Evolutionary conservation across 2,113 vertebrate species (phyloP).

Genomic region (Cyanoderma ruficeps): DNA sequence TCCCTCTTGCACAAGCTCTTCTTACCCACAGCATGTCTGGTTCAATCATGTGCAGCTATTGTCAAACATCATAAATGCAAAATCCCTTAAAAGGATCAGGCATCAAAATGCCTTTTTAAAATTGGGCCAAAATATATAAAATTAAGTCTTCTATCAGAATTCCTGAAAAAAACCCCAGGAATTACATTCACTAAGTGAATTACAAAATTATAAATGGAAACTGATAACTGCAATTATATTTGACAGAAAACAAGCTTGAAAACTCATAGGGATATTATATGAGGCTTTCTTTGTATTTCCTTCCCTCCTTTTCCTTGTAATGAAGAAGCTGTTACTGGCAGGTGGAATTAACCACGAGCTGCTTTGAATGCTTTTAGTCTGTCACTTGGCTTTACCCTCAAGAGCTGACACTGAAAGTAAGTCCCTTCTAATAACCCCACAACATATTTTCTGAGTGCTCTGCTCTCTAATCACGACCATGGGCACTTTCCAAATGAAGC

Average conservation of each 20-base stretch:
- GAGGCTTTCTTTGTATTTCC: neutral
- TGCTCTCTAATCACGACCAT: neutral
- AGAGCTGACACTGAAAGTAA: conserved; percentile 73
- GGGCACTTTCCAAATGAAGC: neutral
- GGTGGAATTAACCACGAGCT: conserved; percentile 74
- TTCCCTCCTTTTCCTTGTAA: conserved; percentile 23
- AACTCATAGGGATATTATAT: neutral
- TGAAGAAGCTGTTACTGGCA: conserved; percentile 65
- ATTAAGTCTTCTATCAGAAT: neutral
- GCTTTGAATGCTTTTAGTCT: conserved; percentile 75
- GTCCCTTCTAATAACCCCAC: conserved; percentile 71
- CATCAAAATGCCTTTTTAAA: neutral
- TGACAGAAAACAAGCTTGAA: conserved; percentile 2
- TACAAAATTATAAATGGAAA: neutral
- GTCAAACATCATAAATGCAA: neutral
- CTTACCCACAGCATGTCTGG: neutral
- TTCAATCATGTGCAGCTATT: neutral
- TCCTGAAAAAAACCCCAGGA: neutral
- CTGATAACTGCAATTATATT: neutral
- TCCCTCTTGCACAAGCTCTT: neutral
- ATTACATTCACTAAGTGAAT: neutral
- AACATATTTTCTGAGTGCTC: neutral
- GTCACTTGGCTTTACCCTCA: conserved; percentile 71
- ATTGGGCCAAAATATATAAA: neutral
- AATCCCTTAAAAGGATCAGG: neutral